A percentile compares a stretch with the other conserved stretches of the same genome.
Conservation (phyloP, 1,140 invertebrate species). For the Zaprionus tsacasi region DNA sequence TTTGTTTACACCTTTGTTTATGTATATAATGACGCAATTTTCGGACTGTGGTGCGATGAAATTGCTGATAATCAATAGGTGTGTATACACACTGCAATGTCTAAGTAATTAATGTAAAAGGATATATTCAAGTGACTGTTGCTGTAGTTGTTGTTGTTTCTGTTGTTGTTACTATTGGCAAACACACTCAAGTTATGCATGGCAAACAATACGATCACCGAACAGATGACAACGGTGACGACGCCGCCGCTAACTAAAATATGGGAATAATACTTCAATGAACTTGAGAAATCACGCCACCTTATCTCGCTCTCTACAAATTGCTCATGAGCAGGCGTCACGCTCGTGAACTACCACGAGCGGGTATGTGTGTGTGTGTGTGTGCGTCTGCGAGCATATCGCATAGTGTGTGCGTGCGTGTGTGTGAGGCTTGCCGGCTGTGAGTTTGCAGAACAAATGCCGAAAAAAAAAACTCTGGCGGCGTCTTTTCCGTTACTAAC, state of each 20-base stretch:
- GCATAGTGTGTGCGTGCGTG: background rate
- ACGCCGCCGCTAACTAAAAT: slow-evolving; percentile 31
- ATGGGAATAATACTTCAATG: slow-evolving; percentile 68
- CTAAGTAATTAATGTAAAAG: slow-evolving; percentile 51
- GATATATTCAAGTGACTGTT: slow-evolving; percentile 31
- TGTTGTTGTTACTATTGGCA: background rate
- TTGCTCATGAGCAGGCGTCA: slow-evolving; percentile 65
- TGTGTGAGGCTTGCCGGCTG: slow-evolving; percentile 38
- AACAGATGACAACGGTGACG: slow-evolving; percentile 12
- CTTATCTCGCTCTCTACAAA: slow-evolving; percentile 74
- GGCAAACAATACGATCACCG: slow-evolving; percentile 14
- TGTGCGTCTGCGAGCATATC: slow-evolving; percentile 11
- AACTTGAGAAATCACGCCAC: slow-evolving; percentile 84
- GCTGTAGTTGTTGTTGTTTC: background rate
- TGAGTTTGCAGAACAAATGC: slow-evolving; percentile 38
- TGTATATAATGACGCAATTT: slow-evolving; percentile 70
- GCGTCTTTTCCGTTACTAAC: slow-evolving; percentile 21
- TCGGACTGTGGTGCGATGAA: slow-evolving; percentile 43
- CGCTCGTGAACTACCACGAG: slow-evolving; percentile 34
- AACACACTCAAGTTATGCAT: slow-evolving; percentile 1
- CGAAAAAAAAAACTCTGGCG: slow-evolving; percentile 10
- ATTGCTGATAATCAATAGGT: slow-evolving; percentile 26
- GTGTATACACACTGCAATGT: slow-evolving; percentile 22
- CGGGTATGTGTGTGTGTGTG: slow-evolving; percentile 19
- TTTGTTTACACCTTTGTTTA: slow-evolving; percentile 63